These are phyloP conservation scores for Agriopis aurantiaria DNA, from an alignment of 2,888 invertebrate species.

Conservation along the genomic window DNA sequence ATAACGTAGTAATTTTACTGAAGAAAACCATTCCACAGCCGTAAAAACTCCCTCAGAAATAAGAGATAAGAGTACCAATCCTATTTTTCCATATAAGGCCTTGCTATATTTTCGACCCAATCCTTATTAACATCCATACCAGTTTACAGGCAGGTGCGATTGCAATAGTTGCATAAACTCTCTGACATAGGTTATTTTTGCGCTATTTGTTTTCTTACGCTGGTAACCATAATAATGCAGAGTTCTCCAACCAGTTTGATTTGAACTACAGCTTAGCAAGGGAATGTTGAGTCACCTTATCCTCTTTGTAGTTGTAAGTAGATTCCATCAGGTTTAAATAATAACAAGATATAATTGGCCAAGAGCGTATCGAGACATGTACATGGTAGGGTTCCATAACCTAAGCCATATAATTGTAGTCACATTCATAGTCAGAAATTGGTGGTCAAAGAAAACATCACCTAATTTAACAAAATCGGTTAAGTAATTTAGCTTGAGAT, in stretches of 20 bases:
- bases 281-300: not conserved
- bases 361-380: not conserved
- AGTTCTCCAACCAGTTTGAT: slow-evolving; percentile 17
- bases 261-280: slow-evolving; percentile 10
- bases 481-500: no score
- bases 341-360: not conserved
- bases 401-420: no score
- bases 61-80: not conserved
- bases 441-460: no score
- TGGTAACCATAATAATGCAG: slow-evolving; percentile 23
- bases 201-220: slow-evolving; percentile 36
- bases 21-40: not conserved
- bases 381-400: no score
- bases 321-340: not conserved
- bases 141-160: slow-evolving; percentile 32
- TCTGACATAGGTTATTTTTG: slow-evolving; percentile 31
- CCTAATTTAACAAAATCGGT: no score
- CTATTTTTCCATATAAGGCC: slow-evolving; percentile 10
- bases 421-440: no score
- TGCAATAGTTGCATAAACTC: slow-evolving; percentile 40
- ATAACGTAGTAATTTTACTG: not conserved
- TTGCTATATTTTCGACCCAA: slow-evolving; percentile 17
- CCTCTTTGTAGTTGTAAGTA: not conserved
- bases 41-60: slow-evolving; percentile 1
- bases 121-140: slow-evolving; percentile 25